phyloP scores from a whole-genome alignment of 2,888 invertebrate species.

The Tenthredo distinguenda region DNA sequence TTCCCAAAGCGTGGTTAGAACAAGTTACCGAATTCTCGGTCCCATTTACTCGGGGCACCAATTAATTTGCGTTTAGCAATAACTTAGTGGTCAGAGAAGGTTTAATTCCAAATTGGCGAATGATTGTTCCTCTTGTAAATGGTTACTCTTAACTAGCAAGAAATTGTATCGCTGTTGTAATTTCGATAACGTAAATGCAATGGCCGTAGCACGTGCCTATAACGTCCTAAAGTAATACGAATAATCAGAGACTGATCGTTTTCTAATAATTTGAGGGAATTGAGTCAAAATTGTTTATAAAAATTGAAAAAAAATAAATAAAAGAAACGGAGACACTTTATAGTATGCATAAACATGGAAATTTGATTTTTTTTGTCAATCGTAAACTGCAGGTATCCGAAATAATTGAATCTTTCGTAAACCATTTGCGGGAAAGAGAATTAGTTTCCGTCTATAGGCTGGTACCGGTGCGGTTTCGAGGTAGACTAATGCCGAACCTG shows the following conservation, averaged over 20 bases:
- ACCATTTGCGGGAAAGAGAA: conserved; percentile 36
- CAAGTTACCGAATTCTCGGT: conserved; percentile 7
- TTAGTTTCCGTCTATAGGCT: conserved; percentile 44
- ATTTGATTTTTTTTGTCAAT: neutral
- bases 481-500: conserved; percentile 70
- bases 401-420: conserved; percentile 46
- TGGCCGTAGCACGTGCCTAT: conserved; percentile 40
- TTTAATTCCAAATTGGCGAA: conserved; percentile 77
- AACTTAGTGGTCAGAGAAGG: conserved; percentile 73
- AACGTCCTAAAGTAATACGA: conserved; percentile 32
- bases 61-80: conserved; percentile 59
- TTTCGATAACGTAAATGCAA: conserved; percentile 38
- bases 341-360: neutral
- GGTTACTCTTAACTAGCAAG: conserved; percentile 38
- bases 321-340: neutral
- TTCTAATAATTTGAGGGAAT: neutral
- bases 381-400: neutral
- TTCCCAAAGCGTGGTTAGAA: neutral
- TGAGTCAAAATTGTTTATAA: neutral
- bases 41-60: neutral
- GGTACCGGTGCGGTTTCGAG: conserved; percentile 66
- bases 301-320: neutral
- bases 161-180: conserved; percentile 19
- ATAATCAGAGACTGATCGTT: conserved; percentile 2
- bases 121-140: conserved; percentile 64